Evolutionary conservation across 1,140 invertebrate species (phyloP).

Genomic region (Oryctes rhinoceros): DNA sequence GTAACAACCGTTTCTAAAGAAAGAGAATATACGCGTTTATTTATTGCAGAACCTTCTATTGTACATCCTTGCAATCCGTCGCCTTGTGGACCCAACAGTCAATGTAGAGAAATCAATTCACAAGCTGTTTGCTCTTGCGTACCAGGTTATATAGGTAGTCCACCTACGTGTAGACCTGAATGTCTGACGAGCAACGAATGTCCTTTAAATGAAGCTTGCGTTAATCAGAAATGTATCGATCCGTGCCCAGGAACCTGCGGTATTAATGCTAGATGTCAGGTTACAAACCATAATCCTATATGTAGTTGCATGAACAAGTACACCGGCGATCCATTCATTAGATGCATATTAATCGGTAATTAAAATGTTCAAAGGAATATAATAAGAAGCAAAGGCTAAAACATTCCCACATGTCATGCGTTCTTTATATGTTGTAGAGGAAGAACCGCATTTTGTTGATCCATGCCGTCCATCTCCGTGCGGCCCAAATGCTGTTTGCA

Average conservation of each 20-base stretch:
- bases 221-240: slow-evolving; percentile 70
- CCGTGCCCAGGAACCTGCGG: slow-evolving; percentile 77
- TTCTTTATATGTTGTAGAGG: slow-evolving; percentile 42
- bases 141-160: slow-evolving; percentile 63
- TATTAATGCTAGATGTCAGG: slow-evolving; percentile 66
- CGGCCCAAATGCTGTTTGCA: slow-evolving; percentile 66
- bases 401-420: not conserved
- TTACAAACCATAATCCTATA: slow-evolving; percentile 70
- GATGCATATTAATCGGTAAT: slow-evolving; percentile 60
- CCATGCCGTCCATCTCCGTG: slow-evolving; percentile 69
- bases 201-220: slow-evolving; percentile 65
- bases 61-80: slow-evolving; percentile 74
- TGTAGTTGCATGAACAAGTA: slow-evolving; percentile 70
- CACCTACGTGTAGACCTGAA: slow-evolving; percentile 66
- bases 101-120: slow-evolving; percentile 69
- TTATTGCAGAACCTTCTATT: slow-evolving; percentile 48
- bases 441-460: slow-evolving; percentile 52
- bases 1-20: not conserved
- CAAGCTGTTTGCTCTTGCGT: slow-evolving; percentile 72
- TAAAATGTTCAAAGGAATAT: not conserved
- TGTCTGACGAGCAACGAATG: slow-evolving; percentile 67
- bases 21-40: not conserved
- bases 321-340: slow-evolving; percentile 72
- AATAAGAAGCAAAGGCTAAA: too few species aligned
- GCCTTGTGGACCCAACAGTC: slow-evolving; percentile 74